Evolutionary conservation across 2,113 vertebrate genomes (phyloP).

Genomic region (Triplophysa tibetana): DNA sequence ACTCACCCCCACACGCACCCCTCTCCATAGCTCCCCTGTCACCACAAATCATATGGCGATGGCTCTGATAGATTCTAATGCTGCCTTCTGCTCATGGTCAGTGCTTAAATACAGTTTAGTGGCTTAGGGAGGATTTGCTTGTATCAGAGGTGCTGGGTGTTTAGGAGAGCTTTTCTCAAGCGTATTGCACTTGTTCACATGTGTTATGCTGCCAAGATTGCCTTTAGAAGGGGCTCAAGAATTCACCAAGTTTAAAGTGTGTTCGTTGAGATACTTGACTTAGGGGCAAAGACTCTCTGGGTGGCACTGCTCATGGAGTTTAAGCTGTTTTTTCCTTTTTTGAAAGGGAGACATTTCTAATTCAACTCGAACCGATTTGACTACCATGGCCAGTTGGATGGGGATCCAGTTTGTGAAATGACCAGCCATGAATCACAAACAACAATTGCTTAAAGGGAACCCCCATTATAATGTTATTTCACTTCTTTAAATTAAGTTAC

Average conservation of each 20-base stretch:
- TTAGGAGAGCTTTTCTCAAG: slow-evolving; percentile 49
- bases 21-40: slow-evolving; percentile 29
- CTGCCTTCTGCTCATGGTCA: slow-evolving; percentile 73
- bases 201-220: slow-evolving; percentile 70
- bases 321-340: slow-evolving; percentile 22
- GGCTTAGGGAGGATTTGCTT: slow-evolving; percentile 80
- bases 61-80: slow-evolving; percentile 78
- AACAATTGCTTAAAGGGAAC: not conserved
- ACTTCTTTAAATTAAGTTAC: no score
- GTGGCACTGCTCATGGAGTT: slow-evolving; percentile 34
- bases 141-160: slow-evolving; percentile 69
- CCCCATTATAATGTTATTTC: no score
- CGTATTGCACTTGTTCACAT: slow-evolving; percentile 59
- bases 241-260: slow-evolving; percentile 50
- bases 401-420: not conserved
- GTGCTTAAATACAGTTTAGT: slow-evolving; percentile 77
- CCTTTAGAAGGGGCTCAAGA: slow-evolving; percentile 64
- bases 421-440: not conserved
- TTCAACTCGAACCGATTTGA: slow-evolving; percentile 42
- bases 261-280: slow-evolving; percentile 46
- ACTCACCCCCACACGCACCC: slow-evolving; percentile 59
- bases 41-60: slow-evolving; percentile 54
- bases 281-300: slow-evolving; percentile 33
- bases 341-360: slow-evolving; percentile 27
- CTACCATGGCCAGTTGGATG: slow-evolving; percentile 25